Percentiles rank a stretch among this genome's conserved stretches.
Conservation (phyloP, 2,113 vertebrate species). For the Otis tarda region DNA sequence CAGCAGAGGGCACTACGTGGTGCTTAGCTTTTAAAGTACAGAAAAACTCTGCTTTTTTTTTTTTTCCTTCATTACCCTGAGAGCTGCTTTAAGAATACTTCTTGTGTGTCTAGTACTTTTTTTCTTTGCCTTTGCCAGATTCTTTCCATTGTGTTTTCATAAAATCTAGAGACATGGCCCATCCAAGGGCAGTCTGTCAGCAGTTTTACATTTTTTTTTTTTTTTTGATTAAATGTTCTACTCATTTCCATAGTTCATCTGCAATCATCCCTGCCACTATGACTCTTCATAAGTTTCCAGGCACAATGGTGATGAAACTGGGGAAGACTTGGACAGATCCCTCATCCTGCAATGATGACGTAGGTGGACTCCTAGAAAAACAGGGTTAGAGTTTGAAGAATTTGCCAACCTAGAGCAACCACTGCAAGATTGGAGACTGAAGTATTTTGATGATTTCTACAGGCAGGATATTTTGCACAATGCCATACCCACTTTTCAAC, state of each 20-base stretch:
- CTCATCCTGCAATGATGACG: neutral
- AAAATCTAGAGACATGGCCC: neutral
- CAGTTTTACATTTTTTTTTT: neutral
- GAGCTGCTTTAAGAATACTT: neutral
- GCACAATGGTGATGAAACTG: neutral
- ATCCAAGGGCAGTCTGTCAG: neutral
- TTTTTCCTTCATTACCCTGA: neutral
- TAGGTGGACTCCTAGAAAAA: neutral
- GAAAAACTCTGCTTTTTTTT: neutral
- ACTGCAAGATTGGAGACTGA: neutral
- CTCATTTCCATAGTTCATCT: neutral
- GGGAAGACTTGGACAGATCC: neutral
- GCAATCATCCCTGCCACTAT: neutral
- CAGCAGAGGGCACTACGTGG: conserved; percentile 22
- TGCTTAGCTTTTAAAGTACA: neutral
- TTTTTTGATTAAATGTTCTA: neutral
- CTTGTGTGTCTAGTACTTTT: neutral
- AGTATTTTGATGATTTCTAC: neutral
- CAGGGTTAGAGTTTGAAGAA: neutral
- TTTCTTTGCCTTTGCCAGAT: neutral
- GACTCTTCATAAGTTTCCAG: neutral
- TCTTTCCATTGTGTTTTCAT: neutral
- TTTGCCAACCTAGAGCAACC: neutral
- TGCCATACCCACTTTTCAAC: neutral
- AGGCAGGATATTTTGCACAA: neutral